Evolutionary conservation across 2,797 vertebrate species (phyloP).

Genomic region (Furcifer pardalis): DNA sequence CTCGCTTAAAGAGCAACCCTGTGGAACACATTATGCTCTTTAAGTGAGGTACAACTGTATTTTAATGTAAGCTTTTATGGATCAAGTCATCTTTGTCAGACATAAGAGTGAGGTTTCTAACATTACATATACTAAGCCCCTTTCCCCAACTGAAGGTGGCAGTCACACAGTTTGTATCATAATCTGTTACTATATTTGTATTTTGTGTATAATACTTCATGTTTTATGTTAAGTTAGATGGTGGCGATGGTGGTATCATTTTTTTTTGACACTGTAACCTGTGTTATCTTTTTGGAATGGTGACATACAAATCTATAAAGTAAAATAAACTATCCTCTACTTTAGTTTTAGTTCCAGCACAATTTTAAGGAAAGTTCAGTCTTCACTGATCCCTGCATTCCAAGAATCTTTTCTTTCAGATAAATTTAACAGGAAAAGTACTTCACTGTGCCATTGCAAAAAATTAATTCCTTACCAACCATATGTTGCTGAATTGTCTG

Average conservation of each 20-base stretch:
- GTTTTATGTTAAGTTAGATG: too few species aligned
- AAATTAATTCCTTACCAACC: constrained; percentile 60
- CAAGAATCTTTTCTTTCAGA: constrained; percentile 60
- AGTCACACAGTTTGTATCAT: too few species aligned
- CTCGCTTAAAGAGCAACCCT: too few species aligned
- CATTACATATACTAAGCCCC: too few species aligned
- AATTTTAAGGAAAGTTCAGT: constrained; percentile 14
- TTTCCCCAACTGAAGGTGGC: too few species aligned
- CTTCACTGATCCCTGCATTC: constrained; percentile 44
- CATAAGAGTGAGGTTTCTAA: too few species aligned
- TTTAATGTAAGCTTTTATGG: too few species aligned
- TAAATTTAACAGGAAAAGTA: constrained; percentile 51
- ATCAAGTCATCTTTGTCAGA: too few species aligned
- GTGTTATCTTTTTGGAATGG: neutral
- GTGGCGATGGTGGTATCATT: neutral
- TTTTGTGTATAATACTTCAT: too few species aligned
- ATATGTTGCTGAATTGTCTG: constrained; percentile 65
- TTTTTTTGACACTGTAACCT: neutral
- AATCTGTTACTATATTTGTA: too few species aligned
- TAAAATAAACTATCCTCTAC: neutral
- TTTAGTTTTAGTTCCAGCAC: accelerated
- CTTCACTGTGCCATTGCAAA: constrained; percentile 45
- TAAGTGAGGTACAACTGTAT: too few species aligned
- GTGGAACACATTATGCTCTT: too few species aligned
- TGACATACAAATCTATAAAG: neutral